Evolutionary conservation across 2,113 vertebrate species (phyloP).

Genomic region (Tragelaphus scriptus): DNA sequence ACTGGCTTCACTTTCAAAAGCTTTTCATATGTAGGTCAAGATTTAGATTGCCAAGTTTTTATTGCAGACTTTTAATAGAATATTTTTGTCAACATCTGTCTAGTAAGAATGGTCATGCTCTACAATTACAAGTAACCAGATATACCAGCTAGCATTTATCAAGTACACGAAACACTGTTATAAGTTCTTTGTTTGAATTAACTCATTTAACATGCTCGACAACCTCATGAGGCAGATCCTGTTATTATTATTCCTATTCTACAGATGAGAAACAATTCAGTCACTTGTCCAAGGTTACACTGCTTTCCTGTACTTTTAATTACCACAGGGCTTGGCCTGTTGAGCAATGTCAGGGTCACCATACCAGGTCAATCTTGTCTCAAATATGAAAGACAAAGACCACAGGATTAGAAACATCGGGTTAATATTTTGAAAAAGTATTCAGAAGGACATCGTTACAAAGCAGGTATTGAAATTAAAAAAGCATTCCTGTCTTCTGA

Average conservation of each 20-base stretch:
- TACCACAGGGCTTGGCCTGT: background rate
- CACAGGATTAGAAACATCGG: background rate
- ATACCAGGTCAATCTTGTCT: background rate
- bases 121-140: background rate
- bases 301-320: background rate
- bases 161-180: background rate
- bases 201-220: background rate
- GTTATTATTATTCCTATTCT: background rate
- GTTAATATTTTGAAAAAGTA: background rate
- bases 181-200: background rate
- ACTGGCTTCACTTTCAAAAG: conserved; percentile 13
- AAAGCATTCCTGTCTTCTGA: background rate
- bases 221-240: background rate
- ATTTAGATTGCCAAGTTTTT: background rate
- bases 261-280: background rate
- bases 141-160: background rate
- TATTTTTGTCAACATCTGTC: background rate
- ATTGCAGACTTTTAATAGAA: conserved; percentile 1
- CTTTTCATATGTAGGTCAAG: conserved; percentile 35
- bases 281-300: background rate
- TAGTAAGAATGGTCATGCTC: background rate
- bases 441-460: background rate
- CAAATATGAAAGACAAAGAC: background rate
- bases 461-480: background rate
- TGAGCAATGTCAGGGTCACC: background rate